Percentiles rank a stretch among this genome's conserved stretches.
Evolutionary conservation across 2,888 invertebrate species (phyloP).

Genomic region (Epinotia nisella): DNA sequence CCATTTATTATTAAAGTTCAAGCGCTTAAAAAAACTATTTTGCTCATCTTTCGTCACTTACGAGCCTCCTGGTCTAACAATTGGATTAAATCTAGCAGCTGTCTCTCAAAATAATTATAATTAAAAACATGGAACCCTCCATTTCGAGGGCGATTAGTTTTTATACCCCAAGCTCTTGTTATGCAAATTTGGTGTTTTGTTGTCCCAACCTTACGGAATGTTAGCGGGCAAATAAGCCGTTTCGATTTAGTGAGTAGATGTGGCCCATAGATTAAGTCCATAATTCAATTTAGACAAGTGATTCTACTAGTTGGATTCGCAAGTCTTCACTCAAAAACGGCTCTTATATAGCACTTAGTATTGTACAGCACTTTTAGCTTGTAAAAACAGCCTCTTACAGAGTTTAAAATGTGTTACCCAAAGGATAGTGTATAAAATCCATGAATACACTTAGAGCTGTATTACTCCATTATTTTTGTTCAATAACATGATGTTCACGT

Average conservation of each 20-base stretch:
- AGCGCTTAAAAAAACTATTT: background rate
- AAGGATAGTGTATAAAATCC: constrained; percentile 27
- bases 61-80: background rate
- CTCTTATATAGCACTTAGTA: too few species aligned
- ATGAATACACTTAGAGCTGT: constrained; percentile 33
- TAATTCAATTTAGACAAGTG: too few species aligned
- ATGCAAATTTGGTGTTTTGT: constrained; percentile 43
- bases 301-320: too few species aligned
- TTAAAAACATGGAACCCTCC: constrained; percentile 34
- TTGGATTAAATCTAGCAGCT: constrained; percentile 23
- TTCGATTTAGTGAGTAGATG: too few species aligned
- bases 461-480: constrained; percentile 9
- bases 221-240: too few species aligned
- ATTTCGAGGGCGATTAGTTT: constrained; percentile 40
- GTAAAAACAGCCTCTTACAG: too few species aligned
- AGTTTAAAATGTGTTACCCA: too few species aligned
- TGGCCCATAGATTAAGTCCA: too few species aligned
- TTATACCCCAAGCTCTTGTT: constrained; percentile 30
- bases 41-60: background rate
- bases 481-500: constrained; percentile 4
- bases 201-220: constrained; percentile 13
- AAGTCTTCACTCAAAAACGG: too few species aligned
- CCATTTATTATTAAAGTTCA: background rate
- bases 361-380: too few species aligned
- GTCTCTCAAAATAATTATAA: constrained; percentile 33